Percentiles rank a stretch among this genome's conserved stretches.
Evolutionary conservation across 2,113 vertebrate species (phyloP).

Genomic region (Urocynchramus pylzowi): DNA sequence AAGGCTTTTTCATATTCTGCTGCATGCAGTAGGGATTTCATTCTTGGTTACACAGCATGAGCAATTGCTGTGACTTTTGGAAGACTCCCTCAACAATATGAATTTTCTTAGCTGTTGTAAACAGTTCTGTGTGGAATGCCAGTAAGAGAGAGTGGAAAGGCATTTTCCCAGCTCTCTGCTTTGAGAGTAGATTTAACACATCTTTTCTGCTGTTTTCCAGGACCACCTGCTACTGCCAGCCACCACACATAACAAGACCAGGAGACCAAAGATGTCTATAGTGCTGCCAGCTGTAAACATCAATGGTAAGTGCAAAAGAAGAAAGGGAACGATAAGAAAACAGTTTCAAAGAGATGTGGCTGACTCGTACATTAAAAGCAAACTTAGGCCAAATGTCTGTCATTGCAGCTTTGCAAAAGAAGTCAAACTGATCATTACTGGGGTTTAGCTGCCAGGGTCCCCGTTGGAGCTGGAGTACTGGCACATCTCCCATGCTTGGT

Average conservation of each 20-base stretch:
- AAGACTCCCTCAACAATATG: slow-evolving; percentile 8
- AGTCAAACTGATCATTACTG: background rate
- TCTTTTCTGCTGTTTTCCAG: slow-evolving; percentile 72
- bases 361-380: background rate
- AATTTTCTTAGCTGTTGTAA: slow-evolving; percentile 15
- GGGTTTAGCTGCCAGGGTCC: background rate
- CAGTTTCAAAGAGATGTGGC: background rate
- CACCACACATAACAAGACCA: slow-evolving; percentile 92
- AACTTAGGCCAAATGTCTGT: background rate
- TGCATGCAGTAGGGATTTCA: background rate
- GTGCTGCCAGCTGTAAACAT: slow-evolving; percentile 92
- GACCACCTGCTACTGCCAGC: slow-evolving; percentile 95
- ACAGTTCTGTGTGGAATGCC: background rate
- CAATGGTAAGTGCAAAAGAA: slow-evolving; percentile 81
- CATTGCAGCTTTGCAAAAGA: background rate
- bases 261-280: slow-evolving; percentile 94
- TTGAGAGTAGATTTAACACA: background rate
- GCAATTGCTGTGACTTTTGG: slow-evolving; percentile 36
- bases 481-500: background rate
- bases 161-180: slow-evolving; percentile 15
- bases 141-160: background rate
- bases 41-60: background rate
- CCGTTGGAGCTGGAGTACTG: background rate
- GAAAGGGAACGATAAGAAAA: background rate
- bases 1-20: background rate